Base-by-base conservation (phyloP, 1,140 invertebrate genomes). In the Halyomorpha halys region DNA sequence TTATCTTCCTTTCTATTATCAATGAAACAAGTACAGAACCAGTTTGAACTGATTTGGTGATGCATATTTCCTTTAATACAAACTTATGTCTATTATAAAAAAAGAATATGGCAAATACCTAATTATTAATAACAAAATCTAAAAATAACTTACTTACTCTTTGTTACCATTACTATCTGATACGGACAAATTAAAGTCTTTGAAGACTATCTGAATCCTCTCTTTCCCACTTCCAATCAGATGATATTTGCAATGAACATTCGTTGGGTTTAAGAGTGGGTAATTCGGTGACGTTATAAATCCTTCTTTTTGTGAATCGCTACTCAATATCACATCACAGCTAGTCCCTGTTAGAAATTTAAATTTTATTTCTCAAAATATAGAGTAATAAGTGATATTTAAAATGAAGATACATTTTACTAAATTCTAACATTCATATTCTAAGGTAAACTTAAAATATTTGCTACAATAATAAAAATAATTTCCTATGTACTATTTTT, bases 161-260 rank as follows among this genome's bases (percentile, higher is more conserved):
- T 21, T 49, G 21, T 49, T 49, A 19, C 8, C 27, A 8, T 4
- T 4, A 47, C 14, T 15, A 13, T 49, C 11, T 11, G n/a, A 49
- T 3, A 6, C 21, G 2, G 47, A 49, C n/a, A 49, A 21, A 49
- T 49, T 49, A 70, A 90, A 90, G 74, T 90, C 86, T 70, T 84
- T 84, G 72, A 90, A 90, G 66, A 86, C 81, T 47, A 87, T 78
- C 73, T 85, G 82, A 9, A 92, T 83, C 21, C 88, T 78, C 76
- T 93, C 87, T 65, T 86, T 87, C 25, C 87, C 87, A 66, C 85
- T 78, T 47, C 88, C 90, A 70, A 86, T 83, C 72, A 93, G 93
- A 68, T 91, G 88, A 73, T 90, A 92, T 69, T 84, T 83, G 75
- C 90, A 93, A 63, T 83, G 82, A 5, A 87, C 83, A 68, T 84